These are phyloP conservation scores for Halcyon smyrnensis DNA, from an alignment of 2,797 vertebrate species.

Conservation along the genomic window DNA sequence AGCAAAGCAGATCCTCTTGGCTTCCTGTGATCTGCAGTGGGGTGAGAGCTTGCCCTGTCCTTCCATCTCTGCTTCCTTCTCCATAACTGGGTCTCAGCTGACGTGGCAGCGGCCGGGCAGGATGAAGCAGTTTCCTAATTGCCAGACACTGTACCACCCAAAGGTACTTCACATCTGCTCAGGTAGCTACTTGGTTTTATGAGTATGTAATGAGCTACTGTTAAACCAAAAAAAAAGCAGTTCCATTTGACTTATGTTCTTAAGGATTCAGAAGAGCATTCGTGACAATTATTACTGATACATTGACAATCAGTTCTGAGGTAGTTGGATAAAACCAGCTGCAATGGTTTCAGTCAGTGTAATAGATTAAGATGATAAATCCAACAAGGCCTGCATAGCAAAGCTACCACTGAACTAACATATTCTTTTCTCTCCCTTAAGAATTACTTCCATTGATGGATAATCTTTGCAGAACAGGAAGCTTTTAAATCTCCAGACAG, in stretches of 20 bases:
- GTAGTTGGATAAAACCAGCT: slow-evolving; percentile 27
- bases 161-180: neutral
- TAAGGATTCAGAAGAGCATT: slow-evolving; percentile 32
- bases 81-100: neutral
- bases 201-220: neutral
- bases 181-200: neutral
- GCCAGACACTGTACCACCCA: too few relatives aligned
- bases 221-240: neutral
- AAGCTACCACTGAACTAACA: slow-evolving; percentile 3
- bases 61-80: neutral
- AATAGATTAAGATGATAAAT: slow-evolving; percentile 59
- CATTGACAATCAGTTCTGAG: neutral
- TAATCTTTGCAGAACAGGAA: slow-evolving; percentile 31
- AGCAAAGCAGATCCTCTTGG: slow-evolving; percentile 4
- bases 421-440: slow-evolving; percentile 21
- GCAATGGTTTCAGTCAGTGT: slow-evolving; percentile 14
- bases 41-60: neutral
- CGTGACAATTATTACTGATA: slow-evolving; percentile 38
- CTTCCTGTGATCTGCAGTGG: neutral
- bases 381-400: slow-evolving; percentile 23
- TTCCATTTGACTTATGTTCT: neutral
- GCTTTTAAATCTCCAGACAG: slow-evolving; percentile 45
- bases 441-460: slow-evolving; percentile 46
- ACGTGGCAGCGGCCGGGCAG: neutral
- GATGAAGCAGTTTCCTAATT: neutral